Evolutionary conservation across 2,888 invertebrate genomes (phyloP), one percentile per base, ranked within the genome.

Genomic region (Norana najaformis): DNA sequence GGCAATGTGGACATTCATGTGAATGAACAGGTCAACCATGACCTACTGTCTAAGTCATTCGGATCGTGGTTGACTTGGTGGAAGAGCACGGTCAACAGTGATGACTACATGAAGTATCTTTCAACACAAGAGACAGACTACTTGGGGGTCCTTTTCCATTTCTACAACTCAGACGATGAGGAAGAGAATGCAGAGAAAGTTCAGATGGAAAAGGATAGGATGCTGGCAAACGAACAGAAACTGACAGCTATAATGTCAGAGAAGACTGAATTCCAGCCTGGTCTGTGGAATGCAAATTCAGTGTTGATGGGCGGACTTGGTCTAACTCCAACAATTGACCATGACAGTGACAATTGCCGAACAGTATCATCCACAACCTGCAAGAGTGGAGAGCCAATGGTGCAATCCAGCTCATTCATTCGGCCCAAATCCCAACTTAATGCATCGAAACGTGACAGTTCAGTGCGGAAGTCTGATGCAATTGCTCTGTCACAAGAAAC

Each of bases 61-160:
- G 93, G 94, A 53, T 94, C 94, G 5, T 95, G 95, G 95, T 92
- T 94, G 36, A 93, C 93, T 69, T 95, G 94, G 94, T 95, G 95
- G 95, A 94, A 94, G 91, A 94, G 93, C 38, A 94, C 93, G 18
- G 92, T 94, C 35, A 94, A 93, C 89, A 93, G 93, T 90, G 94
- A 95, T 89, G 95, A 95, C 91, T 95, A 95, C 92, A 93, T 94
- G 93, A 95, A 94, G 92, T 95, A 94, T 91, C 92, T 95, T 13
- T 94, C 94, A 14, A 94, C 94, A 89, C 94, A 95, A 94, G 94
- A 94, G 90, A 93, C 94, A 14, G 95, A 95, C 91, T 95, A 94
- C 92, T 92, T 95, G 93, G 94, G 93, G 35, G 94, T 93, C 34
- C 92, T 94, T n/a, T 95, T 94, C 91, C 95, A 95, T 92, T 93